Conservation (phyloP, 2,113 vertebrate genomes). For the Passerina amoena region DNA sequence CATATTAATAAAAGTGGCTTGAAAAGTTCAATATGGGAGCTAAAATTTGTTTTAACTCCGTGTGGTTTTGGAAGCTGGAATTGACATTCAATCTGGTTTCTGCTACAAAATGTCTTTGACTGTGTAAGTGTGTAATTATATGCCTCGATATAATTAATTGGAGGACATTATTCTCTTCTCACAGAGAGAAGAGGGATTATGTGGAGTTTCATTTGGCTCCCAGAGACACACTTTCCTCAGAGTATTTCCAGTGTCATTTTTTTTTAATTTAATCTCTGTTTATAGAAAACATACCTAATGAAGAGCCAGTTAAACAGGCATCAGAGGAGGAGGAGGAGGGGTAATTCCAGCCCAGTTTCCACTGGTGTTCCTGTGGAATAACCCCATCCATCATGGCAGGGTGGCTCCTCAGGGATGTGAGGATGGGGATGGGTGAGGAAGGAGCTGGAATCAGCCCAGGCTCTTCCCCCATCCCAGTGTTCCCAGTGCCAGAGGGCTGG, state of each 20-base stretch:
- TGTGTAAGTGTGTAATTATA: conserved; percentile 60
- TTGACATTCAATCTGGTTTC: conserved; percentile 50
- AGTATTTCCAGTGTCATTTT: conserved; percentile 10
- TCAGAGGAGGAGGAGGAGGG: not conserved
- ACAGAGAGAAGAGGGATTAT: conserved; percentile 7
- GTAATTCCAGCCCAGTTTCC: not conserved
- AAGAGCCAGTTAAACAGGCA: not conserved
- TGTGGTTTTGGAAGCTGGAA: conserved; percentile 51
- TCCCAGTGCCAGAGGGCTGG: not conserved
- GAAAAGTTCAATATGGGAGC: conserved; percentile 50
- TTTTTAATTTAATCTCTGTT: not conserved
- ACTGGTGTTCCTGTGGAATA: not conserved
- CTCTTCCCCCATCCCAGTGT: not conserved
- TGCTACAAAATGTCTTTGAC: conserved; percentile 50
- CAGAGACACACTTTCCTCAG: conserved; percentile 17
- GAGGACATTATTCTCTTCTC: conserved; percentile 54
- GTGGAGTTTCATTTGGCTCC: conserved; percentile 55
- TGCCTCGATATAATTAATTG: conserved; percentile 60
- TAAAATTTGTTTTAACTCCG: not conserved
- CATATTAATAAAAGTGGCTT: conserved; percentile 44
- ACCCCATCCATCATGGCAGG: not conserved
- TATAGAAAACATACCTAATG: not conserved
- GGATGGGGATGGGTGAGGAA: not conserved
- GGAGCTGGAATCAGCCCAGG: not conserved
- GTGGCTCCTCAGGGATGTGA: not conserved